These are phyloP conservation scores for Calycopis cecrops DNA, from an alignment of 1,140 invertebrate genomes.

Conservation along the genomic window DNA sequence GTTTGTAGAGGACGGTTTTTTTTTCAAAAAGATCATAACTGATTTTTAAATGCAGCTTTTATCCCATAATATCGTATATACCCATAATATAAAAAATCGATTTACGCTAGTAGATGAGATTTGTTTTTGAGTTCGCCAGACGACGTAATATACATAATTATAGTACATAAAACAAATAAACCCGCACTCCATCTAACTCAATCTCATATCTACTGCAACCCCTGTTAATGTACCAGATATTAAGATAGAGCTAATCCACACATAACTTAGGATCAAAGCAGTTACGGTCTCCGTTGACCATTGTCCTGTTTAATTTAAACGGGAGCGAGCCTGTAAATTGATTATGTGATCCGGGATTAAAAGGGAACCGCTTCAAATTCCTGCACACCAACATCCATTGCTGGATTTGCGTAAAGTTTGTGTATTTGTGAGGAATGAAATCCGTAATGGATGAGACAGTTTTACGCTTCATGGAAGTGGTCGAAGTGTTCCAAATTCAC, in stretches of 20 bases:
- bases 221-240: slow-evolving; percentile 37
- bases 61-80: too few species aligned
- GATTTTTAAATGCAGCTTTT: too few species aligned
- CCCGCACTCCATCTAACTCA: too few species aligned
- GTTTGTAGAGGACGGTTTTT: too few species aligned
- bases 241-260: slow-evolving; percentile 71
- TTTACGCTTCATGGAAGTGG: background rate
- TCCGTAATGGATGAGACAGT: slow-evolving; percentile 18
- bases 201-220: too few species aligned
- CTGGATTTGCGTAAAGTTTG: slow-evolving; percentile 14
- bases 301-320: slow-evolving; percentile 74
- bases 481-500: background rate
- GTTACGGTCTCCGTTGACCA: slow-evolving; percentile 61
- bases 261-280: slow-evolving; percentile 69
- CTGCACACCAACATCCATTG: slow-evolving; percentile 19
- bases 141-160: too few species aligned
- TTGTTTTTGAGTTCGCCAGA: too few species aligned
- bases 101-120: too few species aligned
- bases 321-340: slow-evolving; percentile 42
- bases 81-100: too few species aligned
- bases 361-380: background rate
- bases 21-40: too few species aligned
- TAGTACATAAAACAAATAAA: too few species aligned
- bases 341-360: slow-evolving; percentile 24
- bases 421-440: slow-evolving; percentile 11